Conservation (phyloP, 2,113 vertebrate species). For the Paraplagusia blochii region DNA sequence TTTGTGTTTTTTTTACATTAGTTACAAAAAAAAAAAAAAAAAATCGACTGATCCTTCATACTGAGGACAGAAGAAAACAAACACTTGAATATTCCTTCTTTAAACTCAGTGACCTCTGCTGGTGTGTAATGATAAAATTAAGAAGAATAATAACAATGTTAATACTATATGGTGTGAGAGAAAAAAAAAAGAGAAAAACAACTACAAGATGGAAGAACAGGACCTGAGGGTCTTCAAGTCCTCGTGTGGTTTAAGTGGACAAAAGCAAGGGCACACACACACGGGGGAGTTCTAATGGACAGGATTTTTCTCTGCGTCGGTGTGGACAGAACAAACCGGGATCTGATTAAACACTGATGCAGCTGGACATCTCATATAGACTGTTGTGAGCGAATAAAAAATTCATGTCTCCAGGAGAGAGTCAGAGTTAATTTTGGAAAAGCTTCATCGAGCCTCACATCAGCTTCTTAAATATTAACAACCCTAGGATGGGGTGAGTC, state of each 20-base stretch:
- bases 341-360: not conserved
- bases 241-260: conserved; percentile 33
- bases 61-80: conserved; percentile 64
- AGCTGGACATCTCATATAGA: conserved; percentile 6
- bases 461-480: not conserved
- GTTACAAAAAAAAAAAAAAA: conserved; percentile 90
- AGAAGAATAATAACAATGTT: conserved; percentile 70
- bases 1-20: conserved; percentile 95
- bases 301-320: too few species aligned
- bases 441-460: not conserved
- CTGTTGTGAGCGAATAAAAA: not conserved
- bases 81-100: conserved; percentile 81
- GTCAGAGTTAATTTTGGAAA: not conserved
- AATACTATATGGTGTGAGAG: conserved; percentile 84
- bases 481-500: not conserved
- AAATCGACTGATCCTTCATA: conserved; percentile 91
- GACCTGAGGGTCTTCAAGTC: conserved; percentile 55
- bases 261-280: conserved; percentile 17
- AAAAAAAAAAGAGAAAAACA: conserved; percentile 36
- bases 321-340: not conserved
- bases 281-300: too few species aligned
- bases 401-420: not conserved
- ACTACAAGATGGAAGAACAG: conserved; percentile 51
- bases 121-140: conserved; percentile 79
- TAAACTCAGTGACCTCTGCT: conserved; percentile 87